These are phyloP conservation scores for Lipotes vexillifer DNA, from an alignment of 2,113 vertebrate species.

Conservation along the genomic window DNA sequence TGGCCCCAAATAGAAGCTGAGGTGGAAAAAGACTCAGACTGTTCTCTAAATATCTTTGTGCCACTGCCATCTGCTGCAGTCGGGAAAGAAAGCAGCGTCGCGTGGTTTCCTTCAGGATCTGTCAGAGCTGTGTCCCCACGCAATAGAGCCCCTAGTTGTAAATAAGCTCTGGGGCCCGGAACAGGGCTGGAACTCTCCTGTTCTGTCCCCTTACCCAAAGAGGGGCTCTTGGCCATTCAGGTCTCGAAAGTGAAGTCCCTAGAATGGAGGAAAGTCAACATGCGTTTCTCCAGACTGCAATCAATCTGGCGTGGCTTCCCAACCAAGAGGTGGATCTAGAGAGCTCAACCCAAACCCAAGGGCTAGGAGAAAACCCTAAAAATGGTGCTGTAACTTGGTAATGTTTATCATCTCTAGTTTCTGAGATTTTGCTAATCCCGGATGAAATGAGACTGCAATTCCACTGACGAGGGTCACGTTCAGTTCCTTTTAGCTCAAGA, in stretches of 20 bases:
- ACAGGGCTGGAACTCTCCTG: neutral
- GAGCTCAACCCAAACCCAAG: neutral
- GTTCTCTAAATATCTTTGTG: constrained; percentile 10
- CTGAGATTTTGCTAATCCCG: neutral
- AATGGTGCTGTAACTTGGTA: neutral
- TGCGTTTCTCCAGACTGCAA: neutral
- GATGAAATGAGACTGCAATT: neutral
- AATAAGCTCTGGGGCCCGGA: neutral
- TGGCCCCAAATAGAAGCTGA: constrained; percentile 19
- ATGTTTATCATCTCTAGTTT: neutral
- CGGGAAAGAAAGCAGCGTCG: neutral
- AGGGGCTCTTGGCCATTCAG: too few relatives aligned
- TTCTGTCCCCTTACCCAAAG: neutral
- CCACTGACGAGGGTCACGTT: neutral
- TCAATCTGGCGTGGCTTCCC: neutral
- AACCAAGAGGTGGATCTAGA: neutral
- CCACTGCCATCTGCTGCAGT: neutral
- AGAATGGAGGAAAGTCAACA: neutral
- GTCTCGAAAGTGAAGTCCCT: neutral
- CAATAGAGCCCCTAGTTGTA: neutral
- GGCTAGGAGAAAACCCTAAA: neutral
- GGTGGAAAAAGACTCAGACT: neutral
- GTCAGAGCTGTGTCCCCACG: neutral
- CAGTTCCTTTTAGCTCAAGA: neutral
- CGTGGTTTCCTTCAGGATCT: neutral